A percentile compares a stretch with the other conserved stretches of the same genome.
These are phyloP conservation scores for Barypeithes pellucidus DNA, from an alignment of 2,888 invertebrate genomes.

Conservation along the genomic window DNA sequence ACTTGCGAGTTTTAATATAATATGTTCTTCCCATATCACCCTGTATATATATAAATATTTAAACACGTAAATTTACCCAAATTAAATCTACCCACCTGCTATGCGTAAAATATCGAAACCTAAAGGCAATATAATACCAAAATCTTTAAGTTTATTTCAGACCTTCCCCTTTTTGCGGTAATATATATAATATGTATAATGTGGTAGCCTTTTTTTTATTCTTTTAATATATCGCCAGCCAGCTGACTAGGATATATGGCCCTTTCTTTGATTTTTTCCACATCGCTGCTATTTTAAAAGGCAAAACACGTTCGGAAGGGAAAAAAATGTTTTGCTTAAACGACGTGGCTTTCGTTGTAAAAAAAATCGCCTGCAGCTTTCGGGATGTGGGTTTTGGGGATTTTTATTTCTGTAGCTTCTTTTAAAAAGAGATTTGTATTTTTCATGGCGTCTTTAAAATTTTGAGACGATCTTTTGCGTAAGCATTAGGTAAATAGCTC, in stretches of 20 bases:
- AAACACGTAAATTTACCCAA: background rate
- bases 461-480: constrained; percentile 12
- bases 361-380: constrained; percentile 46
- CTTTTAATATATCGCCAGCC: constrained; percentile 52
- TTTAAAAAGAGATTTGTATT: constrained; percentile 30
- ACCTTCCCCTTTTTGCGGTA: constrained; percentile 25
- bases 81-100: constrained; percentile 13
- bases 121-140: background rate
- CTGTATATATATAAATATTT: no score
- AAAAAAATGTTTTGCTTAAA: constrained; percentile 53
- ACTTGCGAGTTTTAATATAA: no score
- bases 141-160: constrained; percentile 34
- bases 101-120: background rate
- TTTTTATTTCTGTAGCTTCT: constrained; percentile 30
- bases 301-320: constrained; percentile 44
- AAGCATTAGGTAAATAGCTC: background rate
- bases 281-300: constrained; percentile 49
- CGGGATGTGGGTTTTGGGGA: constrained; percentile 25
- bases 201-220: constrained; percentile 44
- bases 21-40: no score
- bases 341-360: constrained; percentile 41
- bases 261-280: constrained; percentile 53
- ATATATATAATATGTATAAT: constrained; percentile 46
- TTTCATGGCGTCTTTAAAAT: constrained; percentile 28
- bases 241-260: constrained; percentile 50